Conservation (phyloP, 2,113 vertebrate genomes). For the Pomatorhinus ruficollis region DNA sequence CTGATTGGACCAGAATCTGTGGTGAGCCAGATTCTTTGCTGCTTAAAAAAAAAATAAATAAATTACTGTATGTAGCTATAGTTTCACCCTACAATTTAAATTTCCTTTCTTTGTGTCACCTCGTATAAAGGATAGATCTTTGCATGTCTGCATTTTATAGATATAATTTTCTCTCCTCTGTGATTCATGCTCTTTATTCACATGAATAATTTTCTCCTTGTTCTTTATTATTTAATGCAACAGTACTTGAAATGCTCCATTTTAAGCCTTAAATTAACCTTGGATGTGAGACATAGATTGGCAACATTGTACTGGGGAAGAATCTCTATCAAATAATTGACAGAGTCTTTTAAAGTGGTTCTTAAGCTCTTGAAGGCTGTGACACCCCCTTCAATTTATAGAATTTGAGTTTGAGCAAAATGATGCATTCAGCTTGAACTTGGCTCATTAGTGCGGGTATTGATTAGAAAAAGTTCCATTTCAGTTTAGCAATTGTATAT, state of each 20-base stretch:
- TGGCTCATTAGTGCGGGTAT: not conserved
- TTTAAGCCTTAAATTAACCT: conserved; percentile 39
- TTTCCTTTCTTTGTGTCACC: not conserved
- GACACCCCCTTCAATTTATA: not conserved
- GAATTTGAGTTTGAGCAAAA: not conserved
- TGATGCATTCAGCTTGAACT: not conserved
- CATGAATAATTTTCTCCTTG: not conserved
- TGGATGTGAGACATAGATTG: not conserved
- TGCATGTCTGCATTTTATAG: not conserved
- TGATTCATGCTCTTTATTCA: not conserved
- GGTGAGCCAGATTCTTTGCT: not conserved
- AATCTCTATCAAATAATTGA: conserved; percentile 22
- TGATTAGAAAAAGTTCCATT: not conserved
- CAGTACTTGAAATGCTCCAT: not conserved
- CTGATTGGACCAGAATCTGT: not conserved
- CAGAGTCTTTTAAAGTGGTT: not conserved
- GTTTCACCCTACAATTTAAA: not conserved
- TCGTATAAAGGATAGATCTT: not conserved
- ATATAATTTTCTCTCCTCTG: not conserved
- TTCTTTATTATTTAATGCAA: not conserved
- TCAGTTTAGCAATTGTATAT: not conserved
- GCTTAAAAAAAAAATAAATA: not conserved
- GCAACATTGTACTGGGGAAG: not conserved
- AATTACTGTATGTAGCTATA: not conserved
- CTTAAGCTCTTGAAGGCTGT: not conserved